Evolutionary conservation across 64 coral and sea anemone species (phyloP).

Genomic region (Pocillopora verrucosa): DNA sequence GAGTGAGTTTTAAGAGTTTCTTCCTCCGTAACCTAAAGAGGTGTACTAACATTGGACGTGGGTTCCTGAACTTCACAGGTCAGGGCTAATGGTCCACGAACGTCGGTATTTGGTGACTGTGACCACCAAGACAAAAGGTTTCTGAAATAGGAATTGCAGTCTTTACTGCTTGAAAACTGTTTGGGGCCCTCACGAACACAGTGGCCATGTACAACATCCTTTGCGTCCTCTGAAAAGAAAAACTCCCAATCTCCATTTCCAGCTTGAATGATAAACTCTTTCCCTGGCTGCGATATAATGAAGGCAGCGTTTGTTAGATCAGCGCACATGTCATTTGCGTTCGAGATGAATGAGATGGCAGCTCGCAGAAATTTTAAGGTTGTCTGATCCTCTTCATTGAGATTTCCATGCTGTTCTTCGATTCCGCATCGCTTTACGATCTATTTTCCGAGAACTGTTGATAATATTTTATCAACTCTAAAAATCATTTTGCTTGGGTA

Average conservation of each 20-base stretch:
- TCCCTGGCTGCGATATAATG: neutral
- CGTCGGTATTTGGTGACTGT: no score
- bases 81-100: no score
- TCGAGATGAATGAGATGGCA: neutral
- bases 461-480: neutral
- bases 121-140: no score
- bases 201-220: neutral
- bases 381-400: neutral
- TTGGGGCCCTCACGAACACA: neutral
- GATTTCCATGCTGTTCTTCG: neutral
- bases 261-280: neutral
- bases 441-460: neutral
- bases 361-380: neutral
- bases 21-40: no score
- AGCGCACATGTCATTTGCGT: neutral
- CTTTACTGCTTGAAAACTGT: no score
- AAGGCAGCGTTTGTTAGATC: neutral
- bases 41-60: no score
- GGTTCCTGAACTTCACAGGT: no score
- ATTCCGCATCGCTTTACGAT: neutral
- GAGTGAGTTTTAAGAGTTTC: no score
- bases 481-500: neutral
- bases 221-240: neutral
- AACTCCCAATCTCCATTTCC: neutral
- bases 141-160: no score